Percentiles rank a stretch among this genome's conserved stretches.
phyloP scores from a whole-genome alignment of 2,797 vertebrate genomes.

The Diplodus sargus region DNA sequence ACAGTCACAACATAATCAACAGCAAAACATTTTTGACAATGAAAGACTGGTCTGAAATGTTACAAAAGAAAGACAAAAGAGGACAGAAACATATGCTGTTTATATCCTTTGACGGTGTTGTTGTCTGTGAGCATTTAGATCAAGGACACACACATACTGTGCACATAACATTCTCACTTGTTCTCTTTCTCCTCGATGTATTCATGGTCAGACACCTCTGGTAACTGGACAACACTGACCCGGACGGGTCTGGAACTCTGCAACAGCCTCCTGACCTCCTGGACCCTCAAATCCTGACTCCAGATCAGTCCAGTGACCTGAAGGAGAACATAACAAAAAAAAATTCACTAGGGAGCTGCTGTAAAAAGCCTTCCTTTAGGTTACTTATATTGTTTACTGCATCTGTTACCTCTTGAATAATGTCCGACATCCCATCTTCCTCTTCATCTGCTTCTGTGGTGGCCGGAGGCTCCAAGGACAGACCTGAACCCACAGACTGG shows the following conservation, averaged over 20 bases:
- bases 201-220: slow-evolving; percentile 97
- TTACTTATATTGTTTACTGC: not conserved
- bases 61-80: not conserved
- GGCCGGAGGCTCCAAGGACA: slow-evolving; percentile 89
- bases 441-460: slow-evolving; percentile 93
- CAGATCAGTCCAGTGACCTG: slow-evolving; percentile 94
- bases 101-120: not conserved
- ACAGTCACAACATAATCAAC: not conserved
- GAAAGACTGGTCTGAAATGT: not conserved
- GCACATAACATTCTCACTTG: slow-evolving; percentile 83
- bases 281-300: slow-evolving; percentile 95
- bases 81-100: not conserved
- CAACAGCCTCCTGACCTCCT: slow-evolving; percentile 94
- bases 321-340: not conserved
- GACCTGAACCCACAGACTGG: slow-evolving; percentile 87
- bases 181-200: slow-evolving; percentile 99
- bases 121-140: not conserved
- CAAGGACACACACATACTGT: not conserved
- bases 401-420: slow-evolving; percentile 92
- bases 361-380: not conserved
- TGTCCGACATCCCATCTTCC: slow-evolving; percentile 98
- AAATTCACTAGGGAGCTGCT: not conserved
- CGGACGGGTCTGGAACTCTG: slow-evolving; percentile 95
- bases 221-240: slow-evolving; percentile 94
- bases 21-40: not conserved